phyloP scores from a whole-genome alignment of 2,797 vertebrate genomes.

The Leucoraja ocellata region DNA sequence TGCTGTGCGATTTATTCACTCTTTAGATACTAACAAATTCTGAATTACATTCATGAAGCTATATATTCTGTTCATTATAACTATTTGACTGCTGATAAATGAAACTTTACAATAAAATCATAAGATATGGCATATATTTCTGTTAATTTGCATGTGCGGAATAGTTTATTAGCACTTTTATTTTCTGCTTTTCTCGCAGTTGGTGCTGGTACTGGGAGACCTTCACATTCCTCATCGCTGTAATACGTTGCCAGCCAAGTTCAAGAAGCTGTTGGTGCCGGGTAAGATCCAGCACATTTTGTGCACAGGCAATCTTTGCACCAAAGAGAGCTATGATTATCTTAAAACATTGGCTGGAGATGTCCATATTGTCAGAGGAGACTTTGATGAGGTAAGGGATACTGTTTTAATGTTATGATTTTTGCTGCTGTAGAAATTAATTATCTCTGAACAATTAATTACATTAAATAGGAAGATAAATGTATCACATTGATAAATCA shows the following conservation, averaged over 20 bases:
- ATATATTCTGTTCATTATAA: background rate
- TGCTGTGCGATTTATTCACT: background rate
- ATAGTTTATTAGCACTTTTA: background rate
- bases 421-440: background rate
- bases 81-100: background rate
- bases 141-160: background rate
- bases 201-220: constrained; percentile 97
- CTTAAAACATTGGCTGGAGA: constrained; percentile 96
- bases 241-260: constrained; percentile 95
- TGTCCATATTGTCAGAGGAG: constrained; percentile 92
- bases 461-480: background rate
- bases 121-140: background rate
- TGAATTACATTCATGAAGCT: background rate
- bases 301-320: constrained; percentile 98
- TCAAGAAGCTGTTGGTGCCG: constrained; percentile 94
- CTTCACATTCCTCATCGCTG: constrained; percentile 97
- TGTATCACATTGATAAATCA: background rate
- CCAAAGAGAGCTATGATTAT: constrained; percentile 98
- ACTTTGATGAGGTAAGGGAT: constrained; percentile 83
- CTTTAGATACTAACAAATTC: background rate
- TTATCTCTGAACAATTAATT: background rate
- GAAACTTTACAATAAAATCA: background rate
- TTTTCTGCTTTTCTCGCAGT: constrained; percentile 54
- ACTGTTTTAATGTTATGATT: background rate
- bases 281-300: constrained; percentile 98